Conservation (phyloP, 1,140 invertebrate species). For the Lasioglossum albipes region DNA sequence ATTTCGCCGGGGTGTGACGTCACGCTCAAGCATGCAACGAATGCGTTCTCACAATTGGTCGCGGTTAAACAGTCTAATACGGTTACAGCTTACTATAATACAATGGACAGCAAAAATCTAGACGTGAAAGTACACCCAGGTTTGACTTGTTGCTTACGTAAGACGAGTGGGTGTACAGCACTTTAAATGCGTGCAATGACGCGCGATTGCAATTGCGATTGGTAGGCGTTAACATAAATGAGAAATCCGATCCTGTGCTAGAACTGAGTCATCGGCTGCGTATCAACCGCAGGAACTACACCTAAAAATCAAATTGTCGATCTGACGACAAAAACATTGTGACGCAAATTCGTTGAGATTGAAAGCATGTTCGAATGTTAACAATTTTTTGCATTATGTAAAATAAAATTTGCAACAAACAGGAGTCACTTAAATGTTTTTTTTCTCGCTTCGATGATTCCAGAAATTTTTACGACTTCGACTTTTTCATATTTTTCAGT, state of each 20-base stretch:
- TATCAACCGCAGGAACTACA: background rate
- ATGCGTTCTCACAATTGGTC: conserved; percentile 37
- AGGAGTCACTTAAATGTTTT: too few species aligned
- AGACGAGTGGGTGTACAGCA: conserved; percentile 68
- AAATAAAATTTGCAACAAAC: too few species aligned
- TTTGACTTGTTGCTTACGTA: conserved; percentile 62
- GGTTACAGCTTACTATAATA: conserved; percentile 68
- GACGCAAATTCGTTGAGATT: too few species aligned
- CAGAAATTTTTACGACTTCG: too few species aligned
- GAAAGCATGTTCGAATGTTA: too few species aligned
- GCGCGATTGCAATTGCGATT: conserved; percentile 6
- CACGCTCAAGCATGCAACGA: conserved; percentile 22
- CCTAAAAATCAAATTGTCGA: background rate
- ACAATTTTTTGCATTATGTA: too few species aligned
- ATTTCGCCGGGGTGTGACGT: conserved; percentile 1
- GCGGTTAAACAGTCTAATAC: conserved; percentile 67
- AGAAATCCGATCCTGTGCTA: background rate
- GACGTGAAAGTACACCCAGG: conserved; percentile 70
- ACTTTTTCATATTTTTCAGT: too few species aligned
- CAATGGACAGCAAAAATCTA: conserved; percentile 68
- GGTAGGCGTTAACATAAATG: background rate
- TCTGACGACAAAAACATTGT: too few species aligned
- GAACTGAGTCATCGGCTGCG: background rate
- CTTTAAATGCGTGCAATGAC: conserved; percentile 60
- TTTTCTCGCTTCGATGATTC: too few species aligned